These are phyloP conservation scores for Thamnaconus septentrionalis DNA, from an alignment of 2,113 vertebrate genomes.

Conservation along the genomic window DNA sequence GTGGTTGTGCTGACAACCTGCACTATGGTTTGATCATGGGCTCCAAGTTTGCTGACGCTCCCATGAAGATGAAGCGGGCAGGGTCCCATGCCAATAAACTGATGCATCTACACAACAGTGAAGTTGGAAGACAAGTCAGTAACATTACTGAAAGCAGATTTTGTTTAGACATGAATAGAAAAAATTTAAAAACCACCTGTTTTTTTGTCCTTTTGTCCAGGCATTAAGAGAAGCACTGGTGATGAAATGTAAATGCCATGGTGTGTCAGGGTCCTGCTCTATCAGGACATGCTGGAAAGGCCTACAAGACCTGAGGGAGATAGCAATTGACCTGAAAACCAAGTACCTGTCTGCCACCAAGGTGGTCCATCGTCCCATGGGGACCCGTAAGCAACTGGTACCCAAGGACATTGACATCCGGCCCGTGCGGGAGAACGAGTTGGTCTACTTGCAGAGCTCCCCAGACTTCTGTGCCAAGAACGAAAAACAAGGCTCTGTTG, in stretches of 20 bases:
- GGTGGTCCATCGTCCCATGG: slow-evolving; percentile 92
- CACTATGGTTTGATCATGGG: slow-evolving; percentile 96
- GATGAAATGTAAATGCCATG: slow-evolving; percentile 98
- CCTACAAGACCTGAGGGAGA: slow-evolving; percentile 89
- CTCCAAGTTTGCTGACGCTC: slow-evolving; percentile 97
- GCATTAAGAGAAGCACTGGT: slow-evolving; percentile 88
- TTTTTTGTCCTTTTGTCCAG: slow-evolving; percentile 57
- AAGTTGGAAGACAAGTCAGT: slow-evolving; percentile 96
- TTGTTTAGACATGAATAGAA: not conserved
- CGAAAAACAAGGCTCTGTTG: slow-evolving; percentile 91
- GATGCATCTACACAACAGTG: slow-evolving; percentile 99
- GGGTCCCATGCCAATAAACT: slow-evolving; percentile 97
- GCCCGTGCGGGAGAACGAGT: slow-evolving; percentile 91
- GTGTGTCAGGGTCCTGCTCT: slow-evolving; percentile 97
- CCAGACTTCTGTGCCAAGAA: slow-evolving; percentile 94
- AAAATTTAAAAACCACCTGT: not conserved
- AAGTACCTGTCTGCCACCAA: slow-evolving; percentile 97
- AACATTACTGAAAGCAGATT: not conserved
- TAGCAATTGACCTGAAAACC: slow-evolving; percentile 92
- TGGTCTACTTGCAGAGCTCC: slow-evolving; percentile 97
- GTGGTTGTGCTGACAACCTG: slow-evolving; percentile 97
- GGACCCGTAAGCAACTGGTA: slow-evolving; percentile 96
- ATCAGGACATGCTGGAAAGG: slow-evolving; percentile 98
- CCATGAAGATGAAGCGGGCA: slow-evolving; percentile 98
- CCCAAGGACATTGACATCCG: slow-evolving; percentile 97